Base-by-base conservation (phyloP, 2,797 vertebrate species). In the Naso thynnoides region DNA sequence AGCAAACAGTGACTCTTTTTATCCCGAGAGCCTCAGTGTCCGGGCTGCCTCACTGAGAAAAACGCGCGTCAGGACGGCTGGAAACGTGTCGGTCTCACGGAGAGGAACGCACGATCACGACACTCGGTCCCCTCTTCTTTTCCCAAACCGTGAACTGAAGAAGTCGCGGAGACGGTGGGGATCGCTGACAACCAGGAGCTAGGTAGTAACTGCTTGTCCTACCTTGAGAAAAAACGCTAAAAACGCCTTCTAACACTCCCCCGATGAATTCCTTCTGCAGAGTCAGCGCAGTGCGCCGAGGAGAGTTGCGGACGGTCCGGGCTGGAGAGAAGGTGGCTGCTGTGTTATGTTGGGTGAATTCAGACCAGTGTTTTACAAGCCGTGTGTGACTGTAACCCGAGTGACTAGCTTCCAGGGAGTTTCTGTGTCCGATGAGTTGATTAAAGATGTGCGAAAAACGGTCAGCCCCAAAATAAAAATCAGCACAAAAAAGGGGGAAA, bases 271-370 rank as follows among this genome's bases (percentile, higher is more conserved):
- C 85, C 88, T 90, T 81, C 62, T 92, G 91, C 92, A 67, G 89
- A 93, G 89, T 91, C 87, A 93, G 91, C 90, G 86, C 84, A 66
- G 88, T 70, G 82, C 78, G 87, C 89, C 82, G 88, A 50, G 76
- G 41, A 81, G 81, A 81, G 87, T 86, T 82, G 86, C 82, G 82
- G 85, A 84, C 74, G 73, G 81, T 85, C 84, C 79, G 84, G 73
- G 84, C 79, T 81, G 70, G 57, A 72, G 80, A 76, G 86, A 88
- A 82, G 89, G 80, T 86, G 84, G 83, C 85, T 90, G 80, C 80
- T 86, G 85, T 60, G 83, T 60, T 73, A 31, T 75, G 80, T 72
- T 83, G 72, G 70, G 42, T 66, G 82, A 85, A 84, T 88, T 86
- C 88, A 81, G 57, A 82, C 73, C 81, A 69, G 76, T 70, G 73